A percentile compares a stretch with the other conserved stretches of the same genome.
Conservation (phyloP, 2,797 vertebrate species). For the Alfaro cultratus region DNA sequence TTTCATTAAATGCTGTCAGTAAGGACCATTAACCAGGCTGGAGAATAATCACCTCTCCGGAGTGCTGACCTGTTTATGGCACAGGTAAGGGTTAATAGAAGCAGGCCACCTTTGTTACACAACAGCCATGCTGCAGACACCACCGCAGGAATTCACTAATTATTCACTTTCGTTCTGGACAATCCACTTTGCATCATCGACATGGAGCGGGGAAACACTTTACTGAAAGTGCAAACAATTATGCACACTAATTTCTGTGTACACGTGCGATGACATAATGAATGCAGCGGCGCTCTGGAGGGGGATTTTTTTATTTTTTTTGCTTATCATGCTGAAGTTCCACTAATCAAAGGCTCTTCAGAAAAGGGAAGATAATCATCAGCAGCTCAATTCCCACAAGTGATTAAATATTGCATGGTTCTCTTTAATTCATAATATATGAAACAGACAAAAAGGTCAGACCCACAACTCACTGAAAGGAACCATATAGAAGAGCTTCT, state of each 20-base stretch:
- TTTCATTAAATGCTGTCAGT: conserved; percentile 78
- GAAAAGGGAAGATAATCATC: conserved; percentile 32
- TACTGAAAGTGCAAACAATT: conserved; percentile 44
- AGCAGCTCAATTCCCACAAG: conserved; percentile 32
- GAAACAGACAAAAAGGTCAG: conserved; percentile 33
- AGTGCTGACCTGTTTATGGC: conserved; percentile 66
- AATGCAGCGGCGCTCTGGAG: conserved; percentile 22
- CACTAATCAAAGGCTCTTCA: conserved; percentile 40
- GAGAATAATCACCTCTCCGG: conserved; percentile 74
- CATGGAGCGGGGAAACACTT: conserved; percentile 13
- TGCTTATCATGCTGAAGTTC: conserved; percentile 36
- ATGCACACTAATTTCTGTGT: conserved; percentile 36
- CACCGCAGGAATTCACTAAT: conserved; percentile 28
- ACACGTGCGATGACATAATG: conserved; percentile 33
- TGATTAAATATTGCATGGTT: conserved; percentile 46
- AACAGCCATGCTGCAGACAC: conserved; percentile 24
- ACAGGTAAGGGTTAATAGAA: conserved; percentile 78
- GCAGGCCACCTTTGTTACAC: conserved; percentile 73
- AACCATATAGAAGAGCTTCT: conserved; percentile 14
- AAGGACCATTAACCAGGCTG: conserved; percentile 78
- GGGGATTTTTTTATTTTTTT: conserved; percentile 5
- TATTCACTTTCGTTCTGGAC: conserved; percentile 44
- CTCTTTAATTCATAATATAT: conserved; percentile 46
- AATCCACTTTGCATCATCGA: conserved; percentile 30
- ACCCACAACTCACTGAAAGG: conserved; percentile 9